Conservation (phyloP, 1,140 invertebrate species). For the Charaxes varanes region DNA sequence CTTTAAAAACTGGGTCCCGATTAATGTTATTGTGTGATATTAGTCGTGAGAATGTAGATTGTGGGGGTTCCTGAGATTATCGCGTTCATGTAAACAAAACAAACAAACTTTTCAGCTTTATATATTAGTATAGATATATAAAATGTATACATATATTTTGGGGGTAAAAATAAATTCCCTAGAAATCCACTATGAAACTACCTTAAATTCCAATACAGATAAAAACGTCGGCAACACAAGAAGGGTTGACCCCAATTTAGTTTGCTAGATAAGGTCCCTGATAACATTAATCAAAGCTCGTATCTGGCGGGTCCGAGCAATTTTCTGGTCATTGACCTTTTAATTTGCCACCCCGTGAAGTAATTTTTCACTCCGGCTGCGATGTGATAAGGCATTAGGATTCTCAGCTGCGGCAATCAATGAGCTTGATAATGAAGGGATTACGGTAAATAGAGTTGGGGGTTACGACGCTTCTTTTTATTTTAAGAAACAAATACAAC, state of each 20-base stretch:
- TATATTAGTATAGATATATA: too few species aligned
- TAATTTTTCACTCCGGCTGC: constrained; percentile 26
- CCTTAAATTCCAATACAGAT: constrained; percentile 24
- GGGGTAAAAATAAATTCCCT: too few species aligned
- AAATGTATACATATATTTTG: too few species aligned
- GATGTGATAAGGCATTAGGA: constrained; percentile 23
- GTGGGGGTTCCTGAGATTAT: too few species aligned
- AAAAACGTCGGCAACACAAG: constrained; percentile 34
- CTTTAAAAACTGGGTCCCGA: too few species aligned
- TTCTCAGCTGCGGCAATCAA: constrained; percentile 12
- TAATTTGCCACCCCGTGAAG: constrained; percentile 46
- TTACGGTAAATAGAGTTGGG: neutral
- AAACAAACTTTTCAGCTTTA: too few species aligned
- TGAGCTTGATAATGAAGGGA: constrained; percentile 19
- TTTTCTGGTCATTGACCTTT: constrained; percentile 63
- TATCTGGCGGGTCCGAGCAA: constrained; percentile 37
- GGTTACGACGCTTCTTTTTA: too few species aligned
- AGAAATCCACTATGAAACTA: too few species aligned
- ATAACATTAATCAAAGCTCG: constrained; percentile 66
- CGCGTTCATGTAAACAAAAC: too few species aligned
- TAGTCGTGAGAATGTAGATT: too few species aligned
- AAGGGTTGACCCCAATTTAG: constrained; percentile 59
- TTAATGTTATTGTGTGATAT: too few species aligned
- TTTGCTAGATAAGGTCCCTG: constrained; percentile 45
- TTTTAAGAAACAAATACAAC: too few species aligned